Conservation (phyloP, 2,888 invertebrate genomes). For the Apamea sordens region DNA sequence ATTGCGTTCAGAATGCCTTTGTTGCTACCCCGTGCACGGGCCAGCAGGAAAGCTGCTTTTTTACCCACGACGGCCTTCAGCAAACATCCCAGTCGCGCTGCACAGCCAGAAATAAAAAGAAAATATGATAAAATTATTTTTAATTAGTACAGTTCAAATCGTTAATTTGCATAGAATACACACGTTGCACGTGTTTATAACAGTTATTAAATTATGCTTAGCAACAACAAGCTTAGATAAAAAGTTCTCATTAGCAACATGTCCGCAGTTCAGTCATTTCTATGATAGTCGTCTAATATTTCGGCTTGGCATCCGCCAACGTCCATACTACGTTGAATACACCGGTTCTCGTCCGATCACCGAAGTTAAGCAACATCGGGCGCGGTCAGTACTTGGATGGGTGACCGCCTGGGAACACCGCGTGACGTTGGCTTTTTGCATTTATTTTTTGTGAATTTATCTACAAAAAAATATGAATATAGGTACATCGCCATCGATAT, state of each 20-base stretch:
- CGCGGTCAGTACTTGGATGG: slow-evolving; percentile 89
- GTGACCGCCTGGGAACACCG: slow-evolving; percentile 87
- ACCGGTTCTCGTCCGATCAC: slow-evolving; percentile 89
- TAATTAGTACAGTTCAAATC: background rate
- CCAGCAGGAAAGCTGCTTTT: too few relatives aligned
- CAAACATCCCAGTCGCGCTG: too few relatives aligned
- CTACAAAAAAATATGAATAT: too few relatives aligned
- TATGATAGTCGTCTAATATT: background rate
- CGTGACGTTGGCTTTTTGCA: slow-evolving; percentile 83
- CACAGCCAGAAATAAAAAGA: too few relatives aligned
- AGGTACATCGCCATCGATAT: too few relatives aligned
- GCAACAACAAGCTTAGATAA: background rate
- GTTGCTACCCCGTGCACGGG: too few relatives aligned
- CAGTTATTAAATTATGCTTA: background rate
- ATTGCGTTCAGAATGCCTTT: too few relatives aligned
- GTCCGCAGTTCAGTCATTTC: background rate
- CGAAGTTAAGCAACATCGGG: slow-evolving; percentile 89
- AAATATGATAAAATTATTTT: too few relatives aligned
- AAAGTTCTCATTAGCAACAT: background rate
- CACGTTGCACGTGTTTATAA: background rate
- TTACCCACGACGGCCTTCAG: too few relatives aligned
- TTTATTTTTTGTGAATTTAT: too few relatives aligned
- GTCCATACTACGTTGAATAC: slow-evolving; percentile 86
- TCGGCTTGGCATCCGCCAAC: slow-evolving; percentile 6
- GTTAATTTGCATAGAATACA: background rate